These are phyloP conservation scores for Podargus strigoides DNA, from an alignment of 2,797 vertebrate genomes.

Conservation along the genomic window DNA sequence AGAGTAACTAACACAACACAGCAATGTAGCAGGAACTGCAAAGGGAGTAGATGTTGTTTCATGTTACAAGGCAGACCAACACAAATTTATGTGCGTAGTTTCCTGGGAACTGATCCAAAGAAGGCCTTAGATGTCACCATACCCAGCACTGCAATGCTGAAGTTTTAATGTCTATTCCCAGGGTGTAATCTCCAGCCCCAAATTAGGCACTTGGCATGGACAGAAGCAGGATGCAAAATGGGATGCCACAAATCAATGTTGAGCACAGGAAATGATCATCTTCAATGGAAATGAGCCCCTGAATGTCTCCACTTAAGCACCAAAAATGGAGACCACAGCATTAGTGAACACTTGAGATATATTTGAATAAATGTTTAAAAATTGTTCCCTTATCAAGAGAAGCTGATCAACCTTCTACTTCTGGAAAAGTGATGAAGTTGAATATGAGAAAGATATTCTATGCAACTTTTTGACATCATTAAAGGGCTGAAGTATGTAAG, in stretches of 20 bases:
- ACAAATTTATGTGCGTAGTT: background rate
- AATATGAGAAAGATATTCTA: background rate
- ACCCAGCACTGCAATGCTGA: background rate
- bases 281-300: background rate
- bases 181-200: background rate
- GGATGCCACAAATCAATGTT: background rate
- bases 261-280: background rate
- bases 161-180: background rate
- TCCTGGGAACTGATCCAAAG: constrained; percentile 15
- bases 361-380: background rate
- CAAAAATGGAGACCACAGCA: background rate
- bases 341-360: background rate
- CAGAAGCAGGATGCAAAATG: background rate
- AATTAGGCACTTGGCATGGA: background rate
- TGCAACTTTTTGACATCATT: background rate
- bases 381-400: background rate
- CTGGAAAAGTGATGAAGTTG: background rate
- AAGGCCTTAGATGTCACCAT: background rate
- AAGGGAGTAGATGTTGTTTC: background rate
- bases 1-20: background rate
- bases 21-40: background rate
- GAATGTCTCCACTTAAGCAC: background rate
- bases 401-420: background rate
- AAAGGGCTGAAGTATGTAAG: background rate
- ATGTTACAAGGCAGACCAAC: background rate